Evolutionary conservation across 35 echinoderm and acorn worm genomes (phyloP).

Genomic region (Diadema setosum): DNA sequence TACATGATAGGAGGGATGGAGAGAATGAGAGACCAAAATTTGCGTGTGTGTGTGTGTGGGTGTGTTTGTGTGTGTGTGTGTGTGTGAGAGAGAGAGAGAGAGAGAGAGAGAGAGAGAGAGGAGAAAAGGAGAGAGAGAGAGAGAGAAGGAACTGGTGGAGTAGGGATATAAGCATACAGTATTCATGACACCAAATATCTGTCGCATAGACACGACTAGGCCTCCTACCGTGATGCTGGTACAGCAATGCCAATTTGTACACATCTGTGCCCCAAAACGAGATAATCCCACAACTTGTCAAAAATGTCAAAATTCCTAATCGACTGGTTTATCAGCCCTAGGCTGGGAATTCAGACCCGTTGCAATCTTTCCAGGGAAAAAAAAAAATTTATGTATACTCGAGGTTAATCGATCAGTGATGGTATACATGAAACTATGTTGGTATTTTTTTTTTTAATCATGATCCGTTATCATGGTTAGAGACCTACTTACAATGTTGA

Average conservation of each 20-base stretch:
- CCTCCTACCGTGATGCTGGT: too few species aligned
- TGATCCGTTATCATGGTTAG: too few species aligned
- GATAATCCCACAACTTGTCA: background rate
- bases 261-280: constrained; percentile 1
- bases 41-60: background rate
- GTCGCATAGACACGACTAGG: too few species aligned
- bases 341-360: too few species aligned
- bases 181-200: background rate
- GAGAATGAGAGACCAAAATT: background rate
- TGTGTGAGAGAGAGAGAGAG: background rate
- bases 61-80: background rate
- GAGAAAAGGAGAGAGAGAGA: background rate
- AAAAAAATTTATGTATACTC: too few species aligned
- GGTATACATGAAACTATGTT: too few species aligned
- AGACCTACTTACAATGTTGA: too few species aligned
- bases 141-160: background rate
- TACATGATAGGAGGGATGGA: background rate
- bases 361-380: too few species aligned
- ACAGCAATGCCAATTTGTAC: background rate
- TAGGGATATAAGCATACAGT: background rate
- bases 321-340: background rate
- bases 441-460: too few species aligned
- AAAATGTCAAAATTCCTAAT: constrained; percentile 15
- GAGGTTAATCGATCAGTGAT: too few species aligned
- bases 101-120: too few species aligned